Evolutionary conservation across 2,888 invertebrate genomes (phyloP).

Genomic region (Polydesmus complanatus): DNA sequence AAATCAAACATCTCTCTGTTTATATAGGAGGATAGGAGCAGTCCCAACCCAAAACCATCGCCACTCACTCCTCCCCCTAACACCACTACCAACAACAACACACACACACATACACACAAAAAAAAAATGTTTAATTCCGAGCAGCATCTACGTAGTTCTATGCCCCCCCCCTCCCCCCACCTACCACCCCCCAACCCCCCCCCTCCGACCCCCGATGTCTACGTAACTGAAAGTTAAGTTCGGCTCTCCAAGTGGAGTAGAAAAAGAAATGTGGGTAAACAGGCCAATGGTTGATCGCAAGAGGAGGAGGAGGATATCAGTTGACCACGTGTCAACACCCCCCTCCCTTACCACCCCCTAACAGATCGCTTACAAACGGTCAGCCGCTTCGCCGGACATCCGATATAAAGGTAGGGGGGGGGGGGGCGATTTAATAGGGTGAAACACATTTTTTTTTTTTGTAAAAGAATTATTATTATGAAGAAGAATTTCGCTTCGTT

Average conservation of each 20-base stretch:
- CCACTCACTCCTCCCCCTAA: neutral
- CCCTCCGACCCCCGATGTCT: neutral
- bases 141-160: too few relatives aligned
- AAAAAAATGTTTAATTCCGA: too few relatives aligned
- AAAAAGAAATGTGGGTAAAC: conserved; percentile 16
- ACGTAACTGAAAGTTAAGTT: neutral
- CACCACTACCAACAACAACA: too few relatives aligned
- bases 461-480: too few relatives aligned
- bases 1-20: too few relatives aligned
- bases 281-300: conserved; percentile 7
- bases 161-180: neutral
- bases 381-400: too few relatives aligned
- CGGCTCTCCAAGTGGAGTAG: neutral
- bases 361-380: too few relatives aligned
- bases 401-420: too few relatives aligned
- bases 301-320: neutral
- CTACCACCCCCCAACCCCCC: neutral
- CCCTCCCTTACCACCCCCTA: neutral
- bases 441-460: too few relatives aligned
- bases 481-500: too few relatives aligned
- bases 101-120: too few relatives aligned
- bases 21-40: conserved; percentile 11
- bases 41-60: neutral
- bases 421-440: too few relatives aligned
- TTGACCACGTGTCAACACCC: conserved; percentile 15